Conservation (phyloP, 2,888 invertebrate species). For the Cerastis rubricosa region DNA sequence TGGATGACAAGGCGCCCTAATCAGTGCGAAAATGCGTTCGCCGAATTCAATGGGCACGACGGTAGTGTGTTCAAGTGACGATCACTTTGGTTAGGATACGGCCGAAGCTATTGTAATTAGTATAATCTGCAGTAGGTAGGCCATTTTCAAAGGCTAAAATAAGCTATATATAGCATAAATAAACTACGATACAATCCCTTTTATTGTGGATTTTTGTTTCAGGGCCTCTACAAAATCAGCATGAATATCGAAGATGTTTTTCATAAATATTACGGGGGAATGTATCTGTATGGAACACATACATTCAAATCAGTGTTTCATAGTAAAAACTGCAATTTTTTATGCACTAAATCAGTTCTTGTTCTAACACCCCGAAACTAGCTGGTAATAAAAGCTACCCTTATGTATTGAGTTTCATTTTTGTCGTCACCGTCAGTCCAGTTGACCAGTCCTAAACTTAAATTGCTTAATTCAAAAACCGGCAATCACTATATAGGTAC, state of each 20-base stretch:
- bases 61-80: background rate
- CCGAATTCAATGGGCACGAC: background rate
- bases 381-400: background rate
- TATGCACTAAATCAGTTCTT: slow-evolving; percentile 18
- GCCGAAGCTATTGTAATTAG: background rate
- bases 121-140: background rate
- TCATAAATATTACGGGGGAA: slow-evolving; percentile 28
- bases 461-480: no score
- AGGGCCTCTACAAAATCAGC: slow-evolving; percentile 22
- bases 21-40: no score
- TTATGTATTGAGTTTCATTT: background rate
- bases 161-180: background rate
- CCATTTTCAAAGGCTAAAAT: background rate
- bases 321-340: slow-evolving; percentile 20
- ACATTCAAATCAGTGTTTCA: slow-evolving; percentile 10
- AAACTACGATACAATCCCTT: background rate
- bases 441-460: no score
- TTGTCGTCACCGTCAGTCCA: background rate
- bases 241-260: slow-evolving; percentile 19
- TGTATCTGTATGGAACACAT: slow-evolving; percentile 31
- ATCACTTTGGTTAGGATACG: background rate
- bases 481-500: no score
- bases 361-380: slow-evolving; percentile 26
- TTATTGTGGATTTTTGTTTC: background rate
- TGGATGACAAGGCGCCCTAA: background rate